Evolutionary conservation across 1,140 invertebrate species (phyloP), one percentile per base, ranked within the genome.

Genomic region (Heliothis subflexa): DNA sequence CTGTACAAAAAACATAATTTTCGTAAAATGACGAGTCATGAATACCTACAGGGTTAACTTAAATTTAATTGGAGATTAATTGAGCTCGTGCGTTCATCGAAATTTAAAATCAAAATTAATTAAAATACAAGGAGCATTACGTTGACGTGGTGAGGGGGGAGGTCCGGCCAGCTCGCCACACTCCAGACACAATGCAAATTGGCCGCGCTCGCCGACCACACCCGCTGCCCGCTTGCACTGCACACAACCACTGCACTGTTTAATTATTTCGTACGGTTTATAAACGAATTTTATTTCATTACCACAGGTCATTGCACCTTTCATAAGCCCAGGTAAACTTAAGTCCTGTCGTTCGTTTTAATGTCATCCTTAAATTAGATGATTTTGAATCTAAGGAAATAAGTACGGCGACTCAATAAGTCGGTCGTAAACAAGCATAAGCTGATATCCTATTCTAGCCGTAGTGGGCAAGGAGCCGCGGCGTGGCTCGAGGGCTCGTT

Each of bases 171-270:
- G 40, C 59, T 62, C 55, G 72, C 54, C 45, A 55, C 57, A 75
- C 59, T 61, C 45, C 72, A 75, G 72, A 50, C 50, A 80, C 73
- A 79, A 80, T 75, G 78, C 71, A 75, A 75, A 80, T 80, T 80
- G 71, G 61, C 71, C 16, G 62, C 16, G 62, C n/a, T 61, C 45
- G 59, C 50, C 72, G 50, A 64, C 64, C 78, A 59, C 54, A 68
- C 62, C 54, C 70, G 54, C 70, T 59, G 61, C 52, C 40, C 71
- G 78, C 71, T 21, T 54, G 49, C 66, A 71, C 62, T 25, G 16
- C 16, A 79, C 70, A 54, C 78, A 64, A 75, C 72, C 72, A 50
- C 40, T 62, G 57, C 45, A 62, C 72, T 75, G 71, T 73, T 73
- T 73, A 59, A 73, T 61, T 73, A 73, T 73, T 75, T 75, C 72